Conservation (phyloP, 2,888 invertebrate genomes). For the Luperina testacea region DNA sequence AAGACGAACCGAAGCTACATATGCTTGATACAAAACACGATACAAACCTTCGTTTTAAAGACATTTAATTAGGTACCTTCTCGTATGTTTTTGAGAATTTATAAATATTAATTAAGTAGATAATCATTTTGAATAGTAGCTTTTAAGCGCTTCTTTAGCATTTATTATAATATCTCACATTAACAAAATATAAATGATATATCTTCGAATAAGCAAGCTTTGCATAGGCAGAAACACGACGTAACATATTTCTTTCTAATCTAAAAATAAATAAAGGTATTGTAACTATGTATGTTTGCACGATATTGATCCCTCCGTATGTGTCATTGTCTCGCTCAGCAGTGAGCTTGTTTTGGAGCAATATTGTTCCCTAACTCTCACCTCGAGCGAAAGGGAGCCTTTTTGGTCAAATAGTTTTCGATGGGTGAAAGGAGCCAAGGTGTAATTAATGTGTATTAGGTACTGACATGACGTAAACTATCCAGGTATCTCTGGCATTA, state of each 20-base stretch:
- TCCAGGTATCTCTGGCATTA: constrained; percentile 8
- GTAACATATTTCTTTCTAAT: background rate
- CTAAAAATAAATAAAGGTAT: constrained; percentile 26
- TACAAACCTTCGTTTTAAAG: constrained; percentile 20
- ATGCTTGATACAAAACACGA: constrained; percentile 37
- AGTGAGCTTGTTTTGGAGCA: constrained; percentile 24
- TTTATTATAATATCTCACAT: constrained; percentile 11
- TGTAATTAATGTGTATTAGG: background rate
- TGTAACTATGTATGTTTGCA: constrained; percentile 16
- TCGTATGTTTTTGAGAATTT: constrained; percentile 9
- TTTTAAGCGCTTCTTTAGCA: constrained; percentile 6
- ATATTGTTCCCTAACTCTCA: constrained; percentile 32
- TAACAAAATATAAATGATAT: background rate
- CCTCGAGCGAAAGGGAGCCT: background rate
- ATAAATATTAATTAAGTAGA: constrained; percentile 7
- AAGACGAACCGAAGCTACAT: constrained; percentile 39
- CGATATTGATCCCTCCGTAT: constrained; percentile 48
- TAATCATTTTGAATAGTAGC: background rate
- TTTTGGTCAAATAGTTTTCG: constrained; percentile 18
- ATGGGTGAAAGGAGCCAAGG: constrained; percentile 10
- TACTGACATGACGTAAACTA: constrained; percentile 10
- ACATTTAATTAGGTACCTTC: background rate
- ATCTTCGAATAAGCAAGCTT: background rate
- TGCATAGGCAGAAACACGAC: background rate
- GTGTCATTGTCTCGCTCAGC: constrained; percentile 48